phyloP scores from a whole-genome alignment of 2,797 vertebrate genomes.

The Urocyon cinereoargenteus region DNA sequence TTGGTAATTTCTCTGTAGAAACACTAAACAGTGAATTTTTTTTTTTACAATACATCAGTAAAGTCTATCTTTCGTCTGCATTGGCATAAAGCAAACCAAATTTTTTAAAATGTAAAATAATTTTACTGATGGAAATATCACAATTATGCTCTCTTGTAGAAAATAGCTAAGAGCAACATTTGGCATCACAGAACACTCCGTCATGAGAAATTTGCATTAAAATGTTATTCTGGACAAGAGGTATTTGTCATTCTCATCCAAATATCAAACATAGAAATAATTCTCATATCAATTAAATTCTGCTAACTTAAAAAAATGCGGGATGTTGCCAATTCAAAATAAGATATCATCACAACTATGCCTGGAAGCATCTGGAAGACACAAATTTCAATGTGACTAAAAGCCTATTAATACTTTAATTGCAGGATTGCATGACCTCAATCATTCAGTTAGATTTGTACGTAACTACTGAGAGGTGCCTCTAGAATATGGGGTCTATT shows the following conservation, averaged over 20 bases:
- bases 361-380: constrained; percentile 53
- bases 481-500: constrained; percentile 26
- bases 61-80: constrained; percentile 44
- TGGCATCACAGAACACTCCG: constrained; percentile 56
- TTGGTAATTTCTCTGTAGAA: constrained; percentile 58
- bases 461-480: neutral
- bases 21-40: constrained; percentile 38
- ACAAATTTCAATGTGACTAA: constrained; percentile 53
- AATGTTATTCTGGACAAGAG: constrained; percentile 67
- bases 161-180: constrained; percentile 65
- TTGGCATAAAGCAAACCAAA: constrained; percentile 62
- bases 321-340: constrained; percentile 41
- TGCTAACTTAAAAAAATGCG: constrained; percentile 52
- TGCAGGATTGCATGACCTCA: neutral
- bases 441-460: neutral
- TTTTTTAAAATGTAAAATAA: constrained; percentile 61
- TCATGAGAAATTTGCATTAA: constrained; percentile 62
- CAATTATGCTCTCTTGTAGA: constrained; percentile 42
- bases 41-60: constrained; percentile 16
- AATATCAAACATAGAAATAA: constrained; percentile 71
- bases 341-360: constrained; percentile 28
- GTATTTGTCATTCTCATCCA: constrained; percentile 60
- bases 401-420: constrained; percentile 46
- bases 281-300: constrained; percentile 69
- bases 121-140: constrained; percentile 48